These are phyloP conservation scores for Hozukius guyotensis DNA, from an alignment of 2,797 vertebrate species.

Conservation along the genomic window DNA sequence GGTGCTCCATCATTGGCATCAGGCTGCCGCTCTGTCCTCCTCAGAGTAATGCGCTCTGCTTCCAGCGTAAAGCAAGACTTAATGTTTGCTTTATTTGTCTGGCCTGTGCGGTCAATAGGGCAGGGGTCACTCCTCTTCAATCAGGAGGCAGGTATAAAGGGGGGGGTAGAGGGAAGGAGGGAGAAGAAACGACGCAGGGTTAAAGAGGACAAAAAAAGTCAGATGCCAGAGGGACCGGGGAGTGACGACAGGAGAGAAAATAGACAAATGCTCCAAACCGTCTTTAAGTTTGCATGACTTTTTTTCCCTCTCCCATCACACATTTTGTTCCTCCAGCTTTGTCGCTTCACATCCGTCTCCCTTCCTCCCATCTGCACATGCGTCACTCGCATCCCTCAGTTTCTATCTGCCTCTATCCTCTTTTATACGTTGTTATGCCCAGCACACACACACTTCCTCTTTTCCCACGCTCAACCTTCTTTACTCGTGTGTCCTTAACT, in stretches of 20 bases:
- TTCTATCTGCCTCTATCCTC: conserved; percentile 36
- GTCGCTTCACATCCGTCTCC: conserved; percentile 45
- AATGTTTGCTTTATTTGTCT: conserved; percentile 53
- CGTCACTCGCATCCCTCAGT: conserved; percentile 34
- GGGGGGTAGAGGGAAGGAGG: not conserved
- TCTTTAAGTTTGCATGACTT: conserved; percentile 39
- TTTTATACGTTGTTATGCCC: not conserved
- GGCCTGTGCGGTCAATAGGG: conserved; percentile 20
- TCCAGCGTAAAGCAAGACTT: conserved; percentile 36
- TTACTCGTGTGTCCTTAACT: conserved; percentile 32
- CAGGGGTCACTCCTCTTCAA: conserved; percentile 45
- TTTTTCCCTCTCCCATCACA: not conserved
- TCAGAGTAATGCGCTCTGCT: conserved; percentile 37
- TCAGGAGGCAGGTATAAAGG: conserved; percentile 25
- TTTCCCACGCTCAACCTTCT: conserved; percentile 54
- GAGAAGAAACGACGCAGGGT: not conserved
- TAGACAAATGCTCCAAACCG: conserved; percentile 33
- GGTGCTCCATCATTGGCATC: conserved; percentile 66
- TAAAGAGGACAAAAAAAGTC: not conserved
- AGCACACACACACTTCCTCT: not conserved
- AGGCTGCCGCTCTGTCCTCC: conserved; percentile 28
- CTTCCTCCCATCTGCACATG: conserved; percentile 42
- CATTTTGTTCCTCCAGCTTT: conserved; percentile 40
- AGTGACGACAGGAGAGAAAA: conserved; percentile 16
- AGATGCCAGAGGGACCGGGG: not conserved